These are phyloP conservation scores for Agelas oroides DNA, from an alignment of 37 sponge, comb jelly and placozoan genomes.

Conservation along the genomic window DNA sequence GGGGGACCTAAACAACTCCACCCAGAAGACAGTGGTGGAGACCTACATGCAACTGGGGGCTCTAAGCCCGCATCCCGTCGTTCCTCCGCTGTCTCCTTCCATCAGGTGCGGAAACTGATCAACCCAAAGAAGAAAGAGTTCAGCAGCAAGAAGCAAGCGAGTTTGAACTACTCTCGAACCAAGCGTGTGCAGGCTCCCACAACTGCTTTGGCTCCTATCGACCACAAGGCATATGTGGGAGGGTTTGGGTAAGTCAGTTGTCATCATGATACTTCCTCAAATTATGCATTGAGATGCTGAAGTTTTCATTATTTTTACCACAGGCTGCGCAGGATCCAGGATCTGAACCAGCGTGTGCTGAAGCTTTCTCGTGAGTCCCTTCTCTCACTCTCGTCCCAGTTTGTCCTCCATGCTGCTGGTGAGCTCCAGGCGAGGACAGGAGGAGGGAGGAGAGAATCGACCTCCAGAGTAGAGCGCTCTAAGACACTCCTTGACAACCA, in stretches of 20 bases:
- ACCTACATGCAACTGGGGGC: no score
- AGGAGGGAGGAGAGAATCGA: background rate
- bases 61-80: no score
- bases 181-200: background rate
- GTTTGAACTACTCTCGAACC: background rate
- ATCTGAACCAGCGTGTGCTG: conserved; percentile 11
- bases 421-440: background rate
- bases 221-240: conserved; percentile 2
- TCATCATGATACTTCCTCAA: no score
- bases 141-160: background rate
- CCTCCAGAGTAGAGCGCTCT: background rate
- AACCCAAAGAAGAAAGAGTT: conserved; percentile 31
- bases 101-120: background rate
- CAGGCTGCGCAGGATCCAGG: conserved; percentile 14
- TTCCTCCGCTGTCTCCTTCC: no score
- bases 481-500: conserved; percentile 5
- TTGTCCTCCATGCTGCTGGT: conserved; percentile 1
- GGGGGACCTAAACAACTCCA: background rate
- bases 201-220: background rate
- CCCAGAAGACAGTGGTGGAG: no score
- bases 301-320: background rate
- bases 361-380: conserved; percentile 42
- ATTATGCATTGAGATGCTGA: no score
- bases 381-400: conserved; percentile 55
- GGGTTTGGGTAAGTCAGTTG: conserved; percentile 6